Evolutionary conservation across 1,140 invertebrate genomes (phyloP).

Genomic region (Eriocheir sinensis): DNA sequence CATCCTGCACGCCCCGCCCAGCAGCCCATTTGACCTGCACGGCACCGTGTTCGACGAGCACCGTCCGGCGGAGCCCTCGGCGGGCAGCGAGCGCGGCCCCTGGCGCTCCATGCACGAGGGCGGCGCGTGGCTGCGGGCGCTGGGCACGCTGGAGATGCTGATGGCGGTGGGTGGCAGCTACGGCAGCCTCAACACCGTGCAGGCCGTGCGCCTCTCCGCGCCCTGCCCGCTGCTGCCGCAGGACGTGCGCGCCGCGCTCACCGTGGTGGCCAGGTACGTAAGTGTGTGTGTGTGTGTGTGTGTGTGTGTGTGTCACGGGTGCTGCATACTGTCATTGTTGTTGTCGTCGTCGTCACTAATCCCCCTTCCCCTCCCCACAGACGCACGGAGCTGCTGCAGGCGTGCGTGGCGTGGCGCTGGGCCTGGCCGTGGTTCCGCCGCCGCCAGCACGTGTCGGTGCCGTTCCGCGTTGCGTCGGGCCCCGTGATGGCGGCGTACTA

Average conservation of each 20-base stretch:
- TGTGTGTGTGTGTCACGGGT: too few species aligned
- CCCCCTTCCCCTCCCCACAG: background rate
- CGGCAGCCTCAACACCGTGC: slow-evolving; percentile 47
- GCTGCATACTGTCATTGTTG: too few species aligned
- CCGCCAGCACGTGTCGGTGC: background rate
- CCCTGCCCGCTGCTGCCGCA: background rate
- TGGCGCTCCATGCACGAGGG: background rate
- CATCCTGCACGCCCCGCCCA: background rate
- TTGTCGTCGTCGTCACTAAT: too few species aligned
- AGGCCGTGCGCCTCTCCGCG: slow-evolving; percentile 34
- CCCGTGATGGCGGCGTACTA: slow-evolving; percentile 42
- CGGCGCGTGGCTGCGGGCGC: slow-evolving; percentile 38
- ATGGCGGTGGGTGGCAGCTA: slow-evolving; percentile 36
- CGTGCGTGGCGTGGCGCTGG: slow-evolving; percentile 38
- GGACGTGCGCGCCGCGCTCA: slow-evolving; percentile 34
- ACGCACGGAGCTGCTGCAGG: slow-evolving; percentile 55
- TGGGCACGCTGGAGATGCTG: slow-evolving; percentile 42
- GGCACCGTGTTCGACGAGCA: background rate
- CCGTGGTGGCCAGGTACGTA: slow-evolving; percentile 31
- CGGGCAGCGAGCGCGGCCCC: background rate
- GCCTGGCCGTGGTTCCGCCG: slow-evolving; percentile 64
- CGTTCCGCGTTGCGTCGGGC: slow-evolving; percentile 35
- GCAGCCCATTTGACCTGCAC: background rate
- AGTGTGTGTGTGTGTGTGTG: too few species aligned
- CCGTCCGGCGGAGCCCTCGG: background rate